Conservation (phyloP, 1,140 invertebrate species). For the Sitophilus oryzae region DNA sequence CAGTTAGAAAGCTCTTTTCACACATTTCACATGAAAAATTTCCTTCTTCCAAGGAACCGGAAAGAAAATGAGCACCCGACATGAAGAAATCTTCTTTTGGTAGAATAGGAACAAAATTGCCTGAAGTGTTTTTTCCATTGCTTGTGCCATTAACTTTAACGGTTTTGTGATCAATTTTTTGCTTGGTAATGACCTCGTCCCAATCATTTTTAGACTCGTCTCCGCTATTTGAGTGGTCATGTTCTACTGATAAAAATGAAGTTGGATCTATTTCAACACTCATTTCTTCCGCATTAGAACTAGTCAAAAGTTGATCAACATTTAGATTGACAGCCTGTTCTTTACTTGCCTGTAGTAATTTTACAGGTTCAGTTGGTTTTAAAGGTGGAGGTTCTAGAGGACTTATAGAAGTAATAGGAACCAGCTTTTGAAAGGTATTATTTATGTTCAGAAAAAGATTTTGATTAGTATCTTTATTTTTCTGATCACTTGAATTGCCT, state of each 20-base stretch:
- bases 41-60: slow-evolving; percentile 14
- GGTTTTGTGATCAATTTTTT: slow-evolving; percentile 28
- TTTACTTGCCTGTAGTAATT: too few species aligned
- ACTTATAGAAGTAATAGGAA: slow-evolving; percentile 24
- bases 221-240: slow-evolving; percentile 22
- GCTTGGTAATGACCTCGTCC: slow-evolving; percentile 34
- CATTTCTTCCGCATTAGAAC: slow-evolving; percentile 38
- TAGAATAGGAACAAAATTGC: slow-evolving; percentile 36
- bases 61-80: slow-evolving; percentile 36
- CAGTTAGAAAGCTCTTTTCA: slow-evolving; percentile 27
- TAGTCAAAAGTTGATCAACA: slow-evolving; percentile 30
- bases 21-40: slow-evolving; percentile 34
- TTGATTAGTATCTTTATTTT: slow-evolving; percentile 35
- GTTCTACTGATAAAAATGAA: slow-evolving; percentile 30
- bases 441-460: slow-evolving; percentile 39
- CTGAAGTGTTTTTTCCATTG: slow-evolving; percentile 14
- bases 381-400: slow-evolving; percentile 18
- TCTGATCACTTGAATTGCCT: slow-evolving; percentile 8
- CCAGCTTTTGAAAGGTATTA: slow-evolving; percentile 36
- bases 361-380: slow-evolving; percentile 9
- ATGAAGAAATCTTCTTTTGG: slow-evolving; percentile 36
- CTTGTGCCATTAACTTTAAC: slow-evolving; percentile 21
- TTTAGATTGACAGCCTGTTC: slow-evolving; percentile 17
- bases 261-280: slow-evolving; percentile 40
- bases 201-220: slow-evolving; percentile 31